A percentile compares a stretch with the other conserved stretches of the same genome.
Conservation (phyloP, 2,888 invertebrate genomes). For the Aporophyla lueneburgensis region DNA sequence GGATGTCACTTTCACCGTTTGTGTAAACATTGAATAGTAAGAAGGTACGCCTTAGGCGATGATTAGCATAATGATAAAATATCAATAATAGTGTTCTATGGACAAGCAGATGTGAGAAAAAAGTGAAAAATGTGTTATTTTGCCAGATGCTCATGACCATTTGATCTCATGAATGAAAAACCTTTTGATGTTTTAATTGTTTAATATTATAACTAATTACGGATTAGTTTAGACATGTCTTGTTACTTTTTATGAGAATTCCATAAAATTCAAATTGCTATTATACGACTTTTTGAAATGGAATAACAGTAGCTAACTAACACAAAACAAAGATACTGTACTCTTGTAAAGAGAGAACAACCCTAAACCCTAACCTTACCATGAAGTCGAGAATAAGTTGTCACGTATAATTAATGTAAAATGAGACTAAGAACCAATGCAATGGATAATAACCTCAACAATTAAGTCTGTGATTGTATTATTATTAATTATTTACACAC, state of each 20-base stretch:
- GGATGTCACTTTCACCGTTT: conserved; percentile 62
- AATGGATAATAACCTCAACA: too few relatives aligned
- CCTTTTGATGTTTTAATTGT: not conserved
- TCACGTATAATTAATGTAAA: too few relatives aligned
- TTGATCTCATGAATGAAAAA: too few relatives aligned
- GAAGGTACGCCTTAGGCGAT: not conserved
- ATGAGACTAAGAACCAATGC: too few relatives aligned
- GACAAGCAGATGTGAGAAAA: not conserved
- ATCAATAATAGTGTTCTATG: conserved; percentile 25
- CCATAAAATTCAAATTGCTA: not conserved
- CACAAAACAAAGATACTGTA: not conserved
- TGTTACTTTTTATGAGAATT: too few relatives aligned
- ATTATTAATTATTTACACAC: too few relatives aligned
- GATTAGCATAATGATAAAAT: conserved; percentile 58
- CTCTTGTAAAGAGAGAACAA: not conserved
- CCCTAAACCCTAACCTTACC: not conserved
- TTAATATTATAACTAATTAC: too few relatives aligned
- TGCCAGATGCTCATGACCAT: not conserved
- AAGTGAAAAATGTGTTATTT: not conserved
- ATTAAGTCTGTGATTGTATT: too few relatives aligned
- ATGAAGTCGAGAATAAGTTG: too few relatives aligned
- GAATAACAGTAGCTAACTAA: not conserved
- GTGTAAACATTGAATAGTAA: conserved; percentile 39
- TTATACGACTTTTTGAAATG: not conserved
- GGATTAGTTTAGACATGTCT: too few relatives aligned